phyloP scores from a whole-genome alignment of 1,140 invertebrate species.

The Scaptomyza hsui region DNA sequence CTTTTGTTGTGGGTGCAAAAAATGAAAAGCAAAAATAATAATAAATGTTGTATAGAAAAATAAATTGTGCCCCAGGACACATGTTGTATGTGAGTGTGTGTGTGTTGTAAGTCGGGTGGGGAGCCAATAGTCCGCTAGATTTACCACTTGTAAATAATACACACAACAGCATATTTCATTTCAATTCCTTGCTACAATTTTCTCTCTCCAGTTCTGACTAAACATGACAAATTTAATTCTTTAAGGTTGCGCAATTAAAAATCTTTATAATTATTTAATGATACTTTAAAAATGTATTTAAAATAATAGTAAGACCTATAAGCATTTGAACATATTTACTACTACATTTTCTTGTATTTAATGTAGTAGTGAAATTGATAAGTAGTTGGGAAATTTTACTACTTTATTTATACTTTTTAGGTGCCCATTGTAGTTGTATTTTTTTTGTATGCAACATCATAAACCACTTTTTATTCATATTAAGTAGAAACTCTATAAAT shows the following conservation, averaged over 20 bases:
- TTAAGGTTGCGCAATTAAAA: background rate
- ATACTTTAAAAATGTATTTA: background rate
- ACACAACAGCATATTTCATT: constrained; percentile 6
- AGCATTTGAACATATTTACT: too few species aligned
- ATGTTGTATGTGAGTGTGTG: background rate
- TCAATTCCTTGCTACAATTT: too few species aligned
- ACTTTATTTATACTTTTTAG: too few species aligned
- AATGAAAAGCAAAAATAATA: constrained; percentile 6
- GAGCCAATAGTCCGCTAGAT: constrained; percentile 21
- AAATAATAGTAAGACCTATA: background rate
- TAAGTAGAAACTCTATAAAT: background rate
- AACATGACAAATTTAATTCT: background rate
- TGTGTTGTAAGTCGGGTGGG: background rate
- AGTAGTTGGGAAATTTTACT: too few species aligned
- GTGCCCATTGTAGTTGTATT: too few species aligned
- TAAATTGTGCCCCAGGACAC: constrained; percentile 27
- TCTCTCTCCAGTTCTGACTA: too few species aligned
- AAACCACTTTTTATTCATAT: too few species aligned
- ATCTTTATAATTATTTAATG: background rate
- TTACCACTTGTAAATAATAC: constrained; percentile 36
- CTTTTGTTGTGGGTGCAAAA: constrained; percentile 5
- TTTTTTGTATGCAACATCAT: too few species aligned
- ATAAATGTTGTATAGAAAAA: constrained; percentile 28
- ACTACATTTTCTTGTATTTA: too few species aligned
- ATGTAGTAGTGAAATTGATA: too few species aligned